These are phyloP conservation scores for Periplaneta americana DNA, from an alignment of 1,140 invertebrate genomes.

Conservation along the genomic window DNA sequence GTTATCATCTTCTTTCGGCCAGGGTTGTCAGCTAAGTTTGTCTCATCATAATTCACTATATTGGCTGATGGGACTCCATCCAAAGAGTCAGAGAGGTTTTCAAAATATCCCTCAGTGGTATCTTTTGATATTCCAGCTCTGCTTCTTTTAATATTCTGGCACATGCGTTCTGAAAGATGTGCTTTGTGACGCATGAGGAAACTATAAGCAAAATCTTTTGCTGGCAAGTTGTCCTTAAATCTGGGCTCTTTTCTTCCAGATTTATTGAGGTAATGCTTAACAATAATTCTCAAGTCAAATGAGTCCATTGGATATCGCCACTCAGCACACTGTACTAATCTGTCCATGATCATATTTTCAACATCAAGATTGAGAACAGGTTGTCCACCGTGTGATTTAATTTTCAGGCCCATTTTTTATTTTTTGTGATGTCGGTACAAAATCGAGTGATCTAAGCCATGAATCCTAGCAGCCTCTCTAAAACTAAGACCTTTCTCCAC, in stretches of 20 bases:
- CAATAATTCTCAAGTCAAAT: neutral
- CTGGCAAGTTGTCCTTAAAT: conserved; percentile 30
- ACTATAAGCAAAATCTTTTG: conserved; percentile 23
- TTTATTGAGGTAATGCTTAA: neutral
- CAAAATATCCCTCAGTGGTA: too few relatives aligned
- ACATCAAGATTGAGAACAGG: too few relatives aligned
- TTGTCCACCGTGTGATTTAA: too few relatives aligned
- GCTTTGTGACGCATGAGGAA: conserved; percentile 30
- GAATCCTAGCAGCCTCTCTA: too few relatives aligned
- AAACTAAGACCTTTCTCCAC: too few relatives aligned
- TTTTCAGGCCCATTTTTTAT: too few relatives aligned
- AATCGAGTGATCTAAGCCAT: too few relatives aligned
- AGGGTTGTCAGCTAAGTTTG: too few relatives aligned
- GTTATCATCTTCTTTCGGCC: conserved; percentile 32
- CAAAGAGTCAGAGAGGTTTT: too few relatives aligned
- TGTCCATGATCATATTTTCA: neutral
- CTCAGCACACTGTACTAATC: neutral
- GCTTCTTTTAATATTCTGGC: conserved; percentile 31
- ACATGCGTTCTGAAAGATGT: conserved; percentile 25
- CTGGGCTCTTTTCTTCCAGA: conserved; percentile 14
- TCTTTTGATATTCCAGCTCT: conserved; percentile 23
- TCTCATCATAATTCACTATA: too few relatives aligned
- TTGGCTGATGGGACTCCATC: conserved; percentile 25
- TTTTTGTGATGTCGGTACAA: too few relatives aligned
- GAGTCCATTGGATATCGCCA: neutral